phyloP scores from a whole-genome alignment of 2,888 invertebrate genomes.

The Sesamia inferens region DNA sequence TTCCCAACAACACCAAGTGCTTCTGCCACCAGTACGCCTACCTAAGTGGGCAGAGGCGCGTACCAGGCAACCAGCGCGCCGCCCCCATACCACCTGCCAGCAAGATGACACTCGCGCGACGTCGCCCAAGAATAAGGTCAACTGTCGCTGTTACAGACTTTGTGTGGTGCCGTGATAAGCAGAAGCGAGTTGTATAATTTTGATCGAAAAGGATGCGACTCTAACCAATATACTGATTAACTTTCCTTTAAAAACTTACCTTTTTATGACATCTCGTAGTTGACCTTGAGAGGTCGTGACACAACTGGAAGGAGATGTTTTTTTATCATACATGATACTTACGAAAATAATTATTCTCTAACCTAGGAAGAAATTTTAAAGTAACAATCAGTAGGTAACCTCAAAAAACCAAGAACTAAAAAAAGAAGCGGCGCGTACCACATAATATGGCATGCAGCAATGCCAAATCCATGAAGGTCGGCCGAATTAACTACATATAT shows the following conservation, averaged over 20 bases:
- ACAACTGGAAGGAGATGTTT: background rate
- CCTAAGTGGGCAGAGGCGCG: constrained; percentile 78
- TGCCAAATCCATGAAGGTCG: too few species aligned
- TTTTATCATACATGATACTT: too few species aligned
- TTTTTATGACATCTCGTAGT: too few species aligned
- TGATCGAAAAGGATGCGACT: background rate
- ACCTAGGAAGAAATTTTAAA: background rate
- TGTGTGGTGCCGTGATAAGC: constrained; percentile 19
- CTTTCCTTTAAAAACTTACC: background rate
- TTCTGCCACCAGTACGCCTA: constrained; percentile 75
- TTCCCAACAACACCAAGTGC: constrained; percentile 1
- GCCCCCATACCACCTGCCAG: constrained; percentile 77
- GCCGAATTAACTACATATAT: too few species aligned
- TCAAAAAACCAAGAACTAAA: too few species aligned
- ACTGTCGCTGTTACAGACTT: constrained; percentile 71
- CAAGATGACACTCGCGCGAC: constrained; percentile 88
- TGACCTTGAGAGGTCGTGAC: too few species aligned
- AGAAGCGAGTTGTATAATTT: constrained; percentile 29
- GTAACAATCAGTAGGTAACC: background rate
- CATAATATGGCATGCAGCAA: too few species aligned
- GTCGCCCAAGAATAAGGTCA: constrained; percentile 88
- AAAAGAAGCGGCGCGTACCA: too few species aligned
- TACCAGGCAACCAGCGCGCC: constrained; percentile 82
- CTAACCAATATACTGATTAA: too few species aligned
- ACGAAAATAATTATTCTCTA: too few species aligned